These are phyloP conservation scores for Limenitis camilla DNA, from an alignment of 2,888 invertebrate genomes.

Conservation along the genomic window DNA sequence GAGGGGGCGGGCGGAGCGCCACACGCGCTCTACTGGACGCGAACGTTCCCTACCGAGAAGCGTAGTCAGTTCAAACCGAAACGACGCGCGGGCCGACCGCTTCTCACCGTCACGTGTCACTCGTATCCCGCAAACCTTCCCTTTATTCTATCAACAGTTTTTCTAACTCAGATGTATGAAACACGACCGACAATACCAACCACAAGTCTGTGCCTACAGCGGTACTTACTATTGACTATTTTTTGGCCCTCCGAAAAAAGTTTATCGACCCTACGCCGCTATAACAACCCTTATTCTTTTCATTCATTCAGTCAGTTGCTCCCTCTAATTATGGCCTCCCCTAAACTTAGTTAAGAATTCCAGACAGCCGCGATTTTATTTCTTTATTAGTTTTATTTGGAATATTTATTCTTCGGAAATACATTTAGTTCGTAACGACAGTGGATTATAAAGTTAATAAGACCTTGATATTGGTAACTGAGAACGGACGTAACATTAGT, in stretches of 20 bases:
- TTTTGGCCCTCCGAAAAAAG: conserved; percentile 41
- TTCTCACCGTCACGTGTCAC: conserved; percentile 52
- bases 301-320: conserved; percentile 60
- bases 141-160: conserved; percentile 50
- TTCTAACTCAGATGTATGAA: conserved; percentile 1
- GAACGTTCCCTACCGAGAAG: conserved; percentile 38
- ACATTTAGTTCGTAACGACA: conserved; percentile 20
- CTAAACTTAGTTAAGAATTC: conserved; percentile 63
- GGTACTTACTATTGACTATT: conserved; percentile 23
- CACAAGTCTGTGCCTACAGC: conserved; percentile 16
- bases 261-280: conserved; percentile 67
- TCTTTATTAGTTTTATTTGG: conserved; percentile 49
- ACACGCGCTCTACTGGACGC: conserved; percentile 25
- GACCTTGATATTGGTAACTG: conserved; percentile 7
- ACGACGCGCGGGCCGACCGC: conserved; percentile 65
- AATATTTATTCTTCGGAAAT: conserved; percentile 25
- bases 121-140: conserved; percentile 57
- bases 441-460: neutral
- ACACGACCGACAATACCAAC: conserved; percentile 23
- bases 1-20: conserved; percentile 65
- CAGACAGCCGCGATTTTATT: conserved; percentile 52
- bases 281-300: conserved; percentile 70
- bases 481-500: neutral
- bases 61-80: conserved; percentile 61
- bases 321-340: conserved; percentile 73